A percentile compares a stretch with the other conserved stretches of the same genome.
phyloP scores from a whole-genome alignment of 2,797 vertebrate species.

The Chelonia mydas region DNA sequence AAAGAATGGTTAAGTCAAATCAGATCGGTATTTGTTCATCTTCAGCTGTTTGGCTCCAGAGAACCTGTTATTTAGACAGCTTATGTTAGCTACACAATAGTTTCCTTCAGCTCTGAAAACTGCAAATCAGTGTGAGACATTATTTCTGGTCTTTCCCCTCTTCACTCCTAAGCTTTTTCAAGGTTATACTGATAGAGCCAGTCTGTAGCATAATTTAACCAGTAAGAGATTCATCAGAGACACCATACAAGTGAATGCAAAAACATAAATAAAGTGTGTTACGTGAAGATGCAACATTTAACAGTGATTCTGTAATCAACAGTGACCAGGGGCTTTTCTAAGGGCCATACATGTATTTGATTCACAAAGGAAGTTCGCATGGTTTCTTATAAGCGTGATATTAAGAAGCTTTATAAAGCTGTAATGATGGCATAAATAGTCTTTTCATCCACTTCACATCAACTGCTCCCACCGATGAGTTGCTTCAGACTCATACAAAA shows the following conservation, averaged over 20 bases:
- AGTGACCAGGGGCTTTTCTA: neutral
- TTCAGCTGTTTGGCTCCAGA: neutral
- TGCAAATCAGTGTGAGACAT: neutral
- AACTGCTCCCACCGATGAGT: slow-evolving; percentile 57
- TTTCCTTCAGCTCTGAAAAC: neutral
- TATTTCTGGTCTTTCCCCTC: neutral
- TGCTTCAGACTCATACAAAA: neutral
- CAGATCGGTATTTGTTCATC: neutral
- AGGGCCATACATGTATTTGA: neutral
- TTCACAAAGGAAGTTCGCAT: neutral
- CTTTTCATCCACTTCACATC: slow-evolving; percentile 13
- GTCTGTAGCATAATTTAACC: neutral
- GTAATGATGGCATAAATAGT: neutral
- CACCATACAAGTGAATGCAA: neutral
- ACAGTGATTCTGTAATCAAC: neutral
- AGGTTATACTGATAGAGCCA: neutral
- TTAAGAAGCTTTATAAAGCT: slow-evolving; percentile 31
- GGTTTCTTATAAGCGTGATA: slow-evolving; percentile 12
- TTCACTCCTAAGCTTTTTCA: neutral
- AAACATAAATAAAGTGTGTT: neutral
- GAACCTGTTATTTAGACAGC: neutral
- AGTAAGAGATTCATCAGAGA: neutral
- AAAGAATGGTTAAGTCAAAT: neutral
- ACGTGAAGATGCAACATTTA: neutral
- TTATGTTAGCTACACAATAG: neutral